phyloP scores from a whole-genome alignment of 2,113 vertebrate species.

The Tragelaphus buxtoni region DNA sequence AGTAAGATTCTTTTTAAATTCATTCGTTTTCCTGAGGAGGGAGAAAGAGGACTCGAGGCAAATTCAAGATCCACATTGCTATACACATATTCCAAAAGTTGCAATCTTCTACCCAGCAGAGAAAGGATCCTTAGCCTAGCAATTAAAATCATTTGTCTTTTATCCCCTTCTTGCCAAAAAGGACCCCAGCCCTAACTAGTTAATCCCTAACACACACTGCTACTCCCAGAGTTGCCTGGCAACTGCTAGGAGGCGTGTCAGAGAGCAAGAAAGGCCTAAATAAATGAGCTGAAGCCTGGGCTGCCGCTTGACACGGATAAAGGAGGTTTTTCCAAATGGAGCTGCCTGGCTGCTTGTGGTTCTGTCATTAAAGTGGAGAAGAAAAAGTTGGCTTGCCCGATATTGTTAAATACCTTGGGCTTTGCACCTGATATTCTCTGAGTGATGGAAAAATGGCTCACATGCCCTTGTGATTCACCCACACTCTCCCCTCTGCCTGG shows the following conservation, averaged over 20 bases:
- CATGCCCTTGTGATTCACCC: conserved; percentile 1
- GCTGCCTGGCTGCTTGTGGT: conserved; percentile 31
- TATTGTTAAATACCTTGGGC: conserved; percentile 53
- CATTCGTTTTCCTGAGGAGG: conserved; percentile 26
- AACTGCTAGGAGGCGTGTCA: conserved; percentile 79
- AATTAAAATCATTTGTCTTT: conserved; percentile 78
- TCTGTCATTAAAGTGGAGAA: conserved; percentile 36
- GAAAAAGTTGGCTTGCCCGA: conserved; percentile 36
- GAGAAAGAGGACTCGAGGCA: conserved; percentile 32
- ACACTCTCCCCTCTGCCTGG: not conserved
- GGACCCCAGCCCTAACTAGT: conserved; percentile 79
- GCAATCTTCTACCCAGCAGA: conserved; percentile 47
- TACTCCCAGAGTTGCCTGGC: conserved; percentile 85
- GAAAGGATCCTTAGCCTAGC: conserved; percentile 57
- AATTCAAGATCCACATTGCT: not conserved
- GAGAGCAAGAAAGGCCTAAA: conserved; percentile 76
- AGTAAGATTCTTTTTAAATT: conserved; percentile 33
- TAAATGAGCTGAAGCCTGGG: conserved; percentile 72
- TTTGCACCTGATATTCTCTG: conserved; percentile 53
- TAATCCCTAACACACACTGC: conserved; percentile 78
- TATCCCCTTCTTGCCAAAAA: conserved; percentile 70
- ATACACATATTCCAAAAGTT: conserved; percentile 43
- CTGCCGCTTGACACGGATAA: conserved; percentile 68
- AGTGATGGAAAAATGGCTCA: conserved; percentile 31
- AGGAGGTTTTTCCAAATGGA: conserved; percentile 62